phyloP scores from a whole-genome alignment of 1,140 invertebrate genomes.

The Diplogasteroides magnus region DNA sequence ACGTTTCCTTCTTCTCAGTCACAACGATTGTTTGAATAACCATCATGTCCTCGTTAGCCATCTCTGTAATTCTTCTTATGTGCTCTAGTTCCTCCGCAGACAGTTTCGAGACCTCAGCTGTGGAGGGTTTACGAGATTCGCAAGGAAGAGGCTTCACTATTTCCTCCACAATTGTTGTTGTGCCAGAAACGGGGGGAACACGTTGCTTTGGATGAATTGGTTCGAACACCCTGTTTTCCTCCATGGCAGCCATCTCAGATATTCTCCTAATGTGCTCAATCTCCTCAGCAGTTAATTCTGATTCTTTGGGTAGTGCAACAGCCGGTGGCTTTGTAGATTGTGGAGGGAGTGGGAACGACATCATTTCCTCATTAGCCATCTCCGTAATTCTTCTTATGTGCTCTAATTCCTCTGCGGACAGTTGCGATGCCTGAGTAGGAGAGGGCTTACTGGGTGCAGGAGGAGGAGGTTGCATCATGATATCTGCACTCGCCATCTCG shows the following conservation, averaged over 20 bases:
- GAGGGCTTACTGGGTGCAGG: no score
- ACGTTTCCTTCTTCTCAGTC: no score
- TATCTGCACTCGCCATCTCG: conserved; percentile 18
- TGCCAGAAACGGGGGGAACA: not conserved
- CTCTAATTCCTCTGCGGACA: conserved; percentile 5
- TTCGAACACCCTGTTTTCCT: no score
- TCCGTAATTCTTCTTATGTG: conserved; percentile 1
- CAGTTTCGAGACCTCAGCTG: no score
- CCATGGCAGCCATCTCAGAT: conserved; percentile 15
- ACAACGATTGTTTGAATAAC: no score
- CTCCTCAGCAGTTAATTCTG: conserved; percentile 19
- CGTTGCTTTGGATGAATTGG: no score
- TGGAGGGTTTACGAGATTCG: no score
- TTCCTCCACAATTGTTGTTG: conserved; percentile 13
- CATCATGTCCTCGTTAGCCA: conserved; percentile 1
- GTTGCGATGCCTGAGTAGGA: not conserved
- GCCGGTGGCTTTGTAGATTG: no score
- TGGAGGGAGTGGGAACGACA: not conserved
- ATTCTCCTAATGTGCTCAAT: conserved; percentile 20
- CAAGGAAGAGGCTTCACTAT: no score
- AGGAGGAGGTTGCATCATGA: no score
- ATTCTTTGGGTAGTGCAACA: no score
- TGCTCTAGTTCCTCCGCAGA: conserved; percentile 6
- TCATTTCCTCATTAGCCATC: conserved; percentile 1
- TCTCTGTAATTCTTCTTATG: no score